Evolutionary conservation across 1,140 invertebrate genomes (phyloP).

Genomic region (Ips typographus): DNA sequence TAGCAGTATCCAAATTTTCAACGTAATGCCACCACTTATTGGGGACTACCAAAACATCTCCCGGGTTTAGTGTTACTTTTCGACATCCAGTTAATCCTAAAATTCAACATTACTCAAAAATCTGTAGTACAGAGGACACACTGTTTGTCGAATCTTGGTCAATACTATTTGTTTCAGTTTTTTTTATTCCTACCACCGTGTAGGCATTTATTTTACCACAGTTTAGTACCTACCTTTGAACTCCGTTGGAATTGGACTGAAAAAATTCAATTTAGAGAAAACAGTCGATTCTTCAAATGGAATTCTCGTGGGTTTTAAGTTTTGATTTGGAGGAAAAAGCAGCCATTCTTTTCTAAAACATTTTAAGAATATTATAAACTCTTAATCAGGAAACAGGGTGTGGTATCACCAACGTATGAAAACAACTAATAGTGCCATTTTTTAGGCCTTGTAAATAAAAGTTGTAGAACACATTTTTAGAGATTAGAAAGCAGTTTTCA

Average conservation of each 20-base stretch:
- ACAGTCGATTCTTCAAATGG: slow-evolving; percentile 97
- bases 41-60: slow-evolving; percentile 87
- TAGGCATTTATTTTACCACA: background rate
- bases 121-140: background rate
- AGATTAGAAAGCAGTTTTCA: too few species aligned
- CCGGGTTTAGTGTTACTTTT: slow-evolving; percentile 71
- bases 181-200: too few species aligned
- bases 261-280: slow-evolving; percentile 84
- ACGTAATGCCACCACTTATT: slow-evolving; percentile 97
- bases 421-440: background rate
- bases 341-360: slow-evolving; percentile 85
- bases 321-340: slow-evolving; percentile 81
- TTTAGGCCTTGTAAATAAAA: too few species aligned
- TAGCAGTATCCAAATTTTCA: slow-evolving; percentile 71
- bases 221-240: slow-evolving; percentile 37
- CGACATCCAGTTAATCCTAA: slow-evolving; percentile 56
- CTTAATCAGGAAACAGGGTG: background rate
- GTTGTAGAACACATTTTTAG: too few species aligned
- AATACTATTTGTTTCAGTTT: background rate
- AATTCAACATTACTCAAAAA: slow-evolving; percentile 30
- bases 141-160: background rate
- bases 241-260: slow-evolving; percentile 56
- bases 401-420: background rate
- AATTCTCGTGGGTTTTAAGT: slow-evolving; percentile 79
- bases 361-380: slow-evolving; percentile 12